A percentile compares a stretch with the other conserved stretches of the same genome.
phyloP scores from a whole-genome alignment of 2,113 vertebrate species.

The Cyrtonyx montezumae region DNA sequence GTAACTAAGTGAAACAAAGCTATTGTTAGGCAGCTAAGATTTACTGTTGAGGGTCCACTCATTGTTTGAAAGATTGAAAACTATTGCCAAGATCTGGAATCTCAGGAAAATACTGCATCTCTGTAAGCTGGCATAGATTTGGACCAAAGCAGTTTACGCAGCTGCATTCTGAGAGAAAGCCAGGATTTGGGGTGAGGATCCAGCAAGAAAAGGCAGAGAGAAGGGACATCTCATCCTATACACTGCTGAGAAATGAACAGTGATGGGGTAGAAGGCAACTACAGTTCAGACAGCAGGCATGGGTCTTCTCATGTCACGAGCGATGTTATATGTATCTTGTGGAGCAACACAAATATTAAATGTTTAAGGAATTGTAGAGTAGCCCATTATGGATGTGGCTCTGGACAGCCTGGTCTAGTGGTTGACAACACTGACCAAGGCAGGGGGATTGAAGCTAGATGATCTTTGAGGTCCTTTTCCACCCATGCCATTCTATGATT shows the following conservation, averaged over 20 bases:
- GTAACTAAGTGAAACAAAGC: neutral
- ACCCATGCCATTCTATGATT: no score
- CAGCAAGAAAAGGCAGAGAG: neutral
- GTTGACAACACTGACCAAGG: no score
- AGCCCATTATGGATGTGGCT: neutral
- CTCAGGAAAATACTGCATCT: neutral
- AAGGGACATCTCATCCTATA: neutral
- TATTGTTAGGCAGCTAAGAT: neutral
- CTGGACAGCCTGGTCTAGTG: no score
- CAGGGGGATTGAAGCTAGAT: no score
- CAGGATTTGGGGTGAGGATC: neutral
- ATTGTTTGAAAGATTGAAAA: neutral
- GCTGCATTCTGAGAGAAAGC: neutral
- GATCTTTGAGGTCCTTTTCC: no score
- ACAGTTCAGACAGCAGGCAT: neutral
- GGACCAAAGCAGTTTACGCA: neutral
- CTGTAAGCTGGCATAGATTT: neutral
- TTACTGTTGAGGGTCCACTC: neutral
- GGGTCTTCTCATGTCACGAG: neutral
- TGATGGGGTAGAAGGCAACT: neutral
- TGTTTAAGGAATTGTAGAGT: neutral
- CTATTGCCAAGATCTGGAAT: neutral
- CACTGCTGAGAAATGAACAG: neutral
- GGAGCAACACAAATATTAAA: neutral
- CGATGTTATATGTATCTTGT: neutral